These are phyloP conservation scores for Rugalucina vietnamica DNA, from an alignment of 2,888 invertebrate genomes.

Conservation along the genomic window DNA sequence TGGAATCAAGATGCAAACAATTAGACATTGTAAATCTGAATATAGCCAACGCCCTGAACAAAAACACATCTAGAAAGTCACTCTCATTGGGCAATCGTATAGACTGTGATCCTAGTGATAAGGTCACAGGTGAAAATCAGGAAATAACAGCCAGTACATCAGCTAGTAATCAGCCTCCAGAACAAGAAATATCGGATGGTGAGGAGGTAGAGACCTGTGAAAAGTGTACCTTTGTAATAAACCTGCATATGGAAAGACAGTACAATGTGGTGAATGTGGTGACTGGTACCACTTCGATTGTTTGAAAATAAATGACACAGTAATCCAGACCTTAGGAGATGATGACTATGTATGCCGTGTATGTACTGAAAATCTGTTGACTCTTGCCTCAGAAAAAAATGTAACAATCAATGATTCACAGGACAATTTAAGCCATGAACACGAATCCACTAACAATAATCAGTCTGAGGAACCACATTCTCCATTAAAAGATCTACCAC, in stretches of 20 bases:
- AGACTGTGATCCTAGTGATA: not conserved
- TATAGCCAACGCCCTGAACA: not conserved
- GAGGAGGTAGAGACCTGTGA: not conserved
- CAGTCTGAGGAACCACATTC: not conserved
- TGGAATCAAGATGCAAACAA: not conserved
- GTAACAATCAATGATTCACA: too few relatives aligned
- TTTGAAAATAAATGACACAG: not conserved
- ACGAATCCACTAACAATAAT: not conserved
- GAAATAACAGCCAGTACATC: not conserved
- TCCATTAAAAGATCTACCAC: not conserved
- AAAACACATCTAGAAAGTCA: not conserved
- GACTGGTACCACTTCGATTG: not conserved
- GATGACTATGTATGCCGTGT: not conserved
- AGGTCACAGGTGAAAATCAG: not conserved
- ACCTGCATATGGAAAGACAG: not conserved
- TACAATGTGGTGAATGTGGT: not conserved
- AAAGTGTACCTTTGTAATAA: not conserved
- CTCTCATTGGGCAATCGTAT: not conserved
- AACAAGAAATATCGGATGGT: not conserved
- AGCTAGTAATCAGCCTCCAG: not conserved
- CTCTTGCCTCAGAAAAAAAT: too few relatives aligned
- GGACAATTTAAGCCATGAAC: not conserved
- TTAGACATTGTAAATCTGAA: not conserved
- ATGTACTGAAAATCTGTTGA: too few relatives aligned
- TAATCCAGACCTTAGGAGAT: not conserved